Evolutionary conservation across 2,113 vertebrate species (phyloP).

Genomic region (Octodon degus): DNA sequence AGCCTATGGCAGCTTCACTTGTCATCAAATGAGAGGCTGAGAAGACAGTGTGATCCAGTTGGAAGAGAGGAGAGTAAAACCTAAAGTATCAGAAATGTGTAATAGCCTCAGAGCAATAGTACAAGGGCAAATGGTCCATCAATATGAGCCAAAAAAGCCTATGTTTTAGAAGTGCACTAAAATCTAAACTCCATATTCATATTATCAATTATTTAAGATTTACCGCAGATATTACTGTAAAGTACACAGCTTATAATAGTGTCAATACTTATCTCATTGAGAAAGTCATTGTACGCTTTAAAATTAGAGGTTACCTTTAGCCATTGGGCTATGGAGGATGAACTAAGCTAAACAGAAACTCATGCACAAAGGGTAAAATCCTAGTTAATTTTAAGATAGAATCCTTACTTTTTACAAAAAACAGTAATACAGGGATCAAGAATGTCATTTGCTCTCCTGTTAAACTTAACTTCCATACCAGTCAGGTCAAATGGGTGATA

Average conservation of each 20-base stretch:
- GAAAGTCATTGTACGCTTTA: not conserved
- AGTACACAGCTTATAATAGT: not conserved
- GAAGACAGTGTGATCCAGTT: constrained; percentile 31
- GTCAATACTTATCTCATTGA: not conserved
- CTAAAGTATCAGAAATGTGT: not conserved
- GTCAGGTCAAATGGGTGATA: not conserved
- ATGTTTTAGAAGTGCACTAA: not conserved
- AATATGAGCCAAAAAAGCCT: not conserved
- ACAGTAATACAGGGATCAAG: not conserved
- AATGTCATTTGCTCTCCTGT: not conserved
- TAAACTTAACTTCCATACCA: not conserved
- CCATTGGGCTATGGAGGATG: too few species aligned
- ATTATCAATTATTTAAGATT: constrained; percentile 4
- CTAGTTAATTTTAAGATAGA: not conserved
- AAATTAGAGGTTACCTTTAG: constrained; percentile 5
- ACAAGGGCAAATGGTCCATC: not conserved
- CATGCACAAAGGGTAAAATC: not conserved
- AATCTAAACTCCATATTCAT: not conserved
- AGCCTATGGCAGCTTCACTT: constrained; percentile 2
- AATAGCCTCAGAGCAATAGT: not conserved
- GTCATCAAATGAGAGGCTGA: not conserved
- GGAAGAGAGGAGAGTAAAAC: constrained; percentile 29
- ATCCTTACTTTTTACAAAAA: not conserved
- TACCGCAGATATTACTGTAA: not conserved
- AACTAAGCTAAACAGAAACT: not conserved